phyloP scores from a whole-genome alignment of 2,888 invertebrate species.

The Melipona bicolor region DNA sequence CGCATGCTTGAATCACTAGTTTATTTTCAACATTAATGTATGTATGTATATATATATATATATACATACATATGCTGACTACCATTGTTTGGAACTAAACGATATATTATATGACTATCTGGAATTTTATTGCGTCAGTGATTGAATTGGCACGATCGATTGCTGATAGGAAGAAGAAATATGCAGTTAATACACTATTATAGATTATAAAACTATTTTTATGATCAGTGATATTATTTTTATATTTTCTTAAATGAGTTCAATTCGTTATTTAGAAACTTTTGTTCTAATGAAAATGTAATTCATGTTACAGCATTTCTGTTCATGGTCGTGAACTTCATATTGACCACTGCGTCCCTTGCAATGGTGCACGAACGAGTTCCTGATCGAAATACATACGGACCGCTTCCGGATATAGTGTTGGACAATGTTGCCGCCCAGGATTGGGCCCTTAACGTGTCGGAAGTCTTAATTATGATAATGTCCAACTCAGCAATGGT shows the following conservation, averaged over 20 bases:
- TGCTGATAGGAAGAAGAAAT: no score
- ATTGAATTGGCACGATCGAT: background rate
- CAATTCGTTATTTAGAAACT: background rate
- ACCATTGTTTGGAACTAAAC: conserved; percentile 15
- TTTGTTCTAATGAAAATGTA: background rate
- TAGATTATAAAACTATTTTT: background rate
- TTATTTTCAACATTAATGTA: conserved; percentile 34
- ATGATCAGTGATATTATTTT: background rate
- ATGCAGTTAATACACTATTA: no score
- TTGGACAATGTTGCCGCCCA: conserved; percentile 90
- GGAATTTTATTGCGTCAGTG: background rate
- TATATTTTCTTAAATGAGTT: background rate
- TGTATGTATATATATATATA: background rate
- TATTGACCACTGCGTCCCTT: conserved; percentile 89
- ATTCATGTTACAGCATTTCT: conserved; percentile 85
- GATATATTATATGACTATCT: background rate
- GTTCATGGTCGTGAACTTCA: conserved; percentile 87
- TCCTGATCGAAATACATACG: conserved; percentile 90
- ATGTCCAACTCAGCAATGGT: conserved; percentile 91
- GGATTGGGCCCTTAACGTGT: conserved; percentile 93
- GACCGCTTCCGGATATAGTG: conserved; percentile 93
- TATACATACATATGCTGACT: background rate
- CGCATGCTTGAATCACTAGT: conserved; percentile 28
- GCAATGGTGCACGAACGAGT: conserved; percentile 95
- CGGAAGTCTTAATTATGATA: conserved; percentile 94